phyloP scores from a whole-genome alignment of 2,888 invertebrate genomes.

The Lochmaea crataegi region DNA sequence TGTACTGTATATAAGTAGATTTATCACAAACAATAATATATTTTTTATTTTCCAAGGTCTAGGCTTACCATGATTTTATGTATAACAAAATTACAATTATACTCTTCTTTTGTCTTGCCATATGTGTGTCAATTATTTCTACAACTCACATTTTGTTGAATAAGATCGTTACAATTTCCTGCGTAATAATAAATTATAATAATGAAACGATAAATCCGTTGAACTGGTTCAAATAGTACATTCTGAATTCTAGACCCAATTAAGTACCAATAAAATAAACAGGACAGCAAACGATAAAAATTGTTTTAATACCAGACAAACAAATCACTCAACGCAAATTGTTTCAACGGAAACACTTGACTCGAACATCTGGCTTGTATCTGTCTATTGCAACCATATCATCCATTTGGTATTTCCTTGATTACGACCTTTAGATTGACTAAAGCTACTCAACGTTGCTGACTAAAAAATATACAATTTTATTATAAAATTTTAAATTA shows the following conservation, averaged over 20 bases:
- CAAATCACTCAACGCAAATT: slow-evolving; percentile 22
- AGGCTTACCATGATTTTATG: too few species aligned
- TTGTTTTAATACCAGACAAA: slow-evolving; percentile 12
- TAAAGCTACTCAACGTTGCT: background rate
- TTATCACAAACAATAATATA: too few species aligned
- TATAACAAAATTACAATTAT: too few species aligned
- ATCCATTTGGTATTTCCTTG: slow-evolving; percentile 23
- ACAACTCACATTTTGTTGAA: too few species aligned
- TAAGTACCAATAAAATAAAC: slow-evolving; percentile 9
- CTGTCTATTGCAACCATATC: slow-evolving; percentile 15
- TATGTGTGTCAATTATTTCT: too few species aligned
- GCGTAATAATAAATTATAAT: background rate
- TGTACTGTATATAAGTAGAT: too few species aligned
- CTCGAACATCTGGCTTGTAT: slow-evolving; percentile 21
- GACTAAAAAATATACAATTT: background rate
- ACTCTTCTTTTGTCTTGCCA: too few species aligned
- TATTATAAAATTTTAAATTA: too few species aligned
- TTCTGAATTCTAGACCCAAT: background rate
- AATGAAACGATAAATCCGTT: background rate
- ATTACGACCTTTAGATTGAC: slow-evolving; percentile 12
- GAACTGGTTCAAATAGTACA: background rate
- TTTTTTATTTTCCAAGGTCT: too few species aligned
- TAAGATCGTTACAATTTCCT: slow-evolving; percentile 64
- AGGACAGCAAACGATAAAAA: slow-evolving; percentile 12
- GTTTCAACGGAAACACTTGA: slow-evolving; percentile 26